A percentile compares a stretch with the other conserved stretches of the same genome.
Conservation (phyloP, 2,113 vertebrate species). For the Mormyrus lacerda region DNA sequence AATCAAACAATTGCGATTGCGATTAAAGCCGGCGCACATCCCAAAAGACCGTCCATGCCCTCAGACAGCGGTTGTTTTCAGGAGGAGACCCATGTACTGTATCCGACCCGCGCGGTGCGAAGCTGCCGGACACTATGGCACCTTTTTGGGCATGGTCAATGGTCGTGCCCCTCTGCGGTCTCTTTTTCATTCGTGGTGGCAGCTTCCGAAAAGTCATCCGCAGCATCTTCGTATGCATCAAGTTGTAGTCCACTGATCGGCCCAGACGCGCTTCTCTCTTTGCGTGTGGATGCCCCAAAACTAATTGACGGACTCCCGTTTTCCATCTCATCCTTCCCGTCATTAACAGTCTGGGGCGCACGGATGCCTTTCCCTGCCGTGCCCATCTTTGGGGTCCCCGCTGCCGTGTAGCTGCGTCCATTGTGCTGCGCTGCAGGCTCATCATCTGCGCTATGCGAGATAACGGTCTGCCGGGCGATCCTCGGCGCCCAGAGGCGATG, state of each 20-base stretch:
- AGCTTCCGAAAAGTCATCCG: constrained; percentile 22
- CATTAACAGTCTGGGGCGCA: constrained; percentile 4
- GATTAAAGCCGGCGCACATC: constrained; percentile 27
- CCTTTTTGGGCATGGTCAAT: constrained; percentile 29
- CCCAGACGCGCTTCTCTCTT: constrained; percentile 15
- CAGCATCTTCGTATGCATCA: constrained; percentile 17
- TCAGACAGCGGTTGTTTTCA: constrained; percentile 23
- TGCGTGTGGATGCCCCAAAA: background rate
- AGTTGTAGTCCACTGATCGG: constrained; percentile 21
- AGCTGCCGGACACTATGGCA: constrained; percentile 26
- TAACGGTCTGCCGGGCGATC: constrained; percentile 26
- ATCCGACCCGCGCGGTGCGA: constrained; percentile 52
- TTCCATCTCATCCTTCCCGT: background rate
- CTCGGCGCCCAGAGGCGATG: constrained; percentile 39
- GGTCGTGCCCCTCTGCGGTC: constrained; percentile 27
- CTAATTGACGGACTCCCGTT: background rate
- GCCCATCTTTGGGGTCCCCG: constrained; percentile 19
- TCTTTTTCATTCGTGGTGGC: constrained; percentile 6
- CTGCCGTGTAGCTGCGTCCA: constrained; percentile 33
- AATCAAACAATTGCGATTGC: constrained; percentile 27
- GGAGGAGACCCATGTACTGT: constrained; percentile 30
- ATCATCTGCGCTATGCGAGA: constrained; percentile 38
- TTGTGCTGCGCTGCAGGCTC: constrained; percentile 37
- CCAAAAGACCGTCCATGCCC: constrained; percentile 38
- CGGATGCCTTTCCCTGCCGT: constrained; percentile 26